These are phyloP conservation scores for Drosophila macrospina DNA, from an alignment of 2,888 invertebrate genomes.

Conservation along the genomic window DNA sequence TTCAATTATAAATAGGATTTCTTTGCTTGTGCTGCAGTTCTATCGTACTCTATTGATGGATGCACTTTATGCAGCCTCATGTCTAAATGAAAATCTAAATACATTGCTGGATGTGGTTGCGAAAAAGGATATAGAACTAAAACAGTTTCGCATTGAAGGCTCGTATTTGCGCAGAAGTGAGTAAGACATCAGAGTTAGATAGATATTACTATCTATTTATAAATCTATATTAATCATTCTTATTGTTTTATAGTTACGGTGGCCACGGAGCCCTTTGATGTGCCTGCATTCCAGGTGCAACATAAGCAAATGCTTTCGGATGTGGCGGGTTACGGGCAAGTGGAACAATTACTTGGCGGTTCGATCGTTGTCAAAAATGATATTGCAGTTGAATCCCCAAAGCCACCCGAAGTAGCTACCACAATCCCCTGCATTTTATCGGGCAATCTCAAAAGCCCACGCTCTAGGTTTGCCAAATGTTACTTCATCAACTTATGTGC, in stretches of 20 bases:
- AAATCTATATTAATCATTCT: not conserved
- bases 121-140: slow-evolving; percentile 82
- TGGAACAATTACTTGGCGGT: not conserved
- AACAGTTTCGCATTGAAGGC: slow-evolving; percentile 81
- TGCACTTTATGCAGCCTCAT: slow-evolving; percentile 55
- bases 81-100: slow-evolving; percentile 58
- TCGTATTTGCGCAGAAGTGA: slow-evolving; percentile 76
- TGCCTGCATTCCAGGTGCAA: slow-evolving; percentile 45
- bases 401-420: not conserved
- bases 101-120: slow-evolving; percentile 64
- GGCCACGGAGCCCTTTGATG: slow-evolving; percentile 69
- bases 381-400: not conserved
- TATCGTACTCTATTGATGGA: slow-evolving; percentile 61
- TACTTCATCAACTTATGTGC: not conserved
- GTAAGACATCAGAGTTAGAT: slow-evolving; percentile 1
- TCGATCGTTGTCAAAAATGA: slow-evolving; percentile 3
- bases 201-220: not conserved
- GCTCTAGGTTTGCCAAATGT: slow-evolving; percentile 25
- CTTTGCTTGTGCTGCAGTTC: slow-evolving; percentile 55
- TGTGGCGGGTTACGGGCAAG: slow-evolving; percentile 20
- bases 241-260: slow-evolving; percentile 67
- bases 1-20: not conserved
- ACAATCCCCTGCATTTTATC: slow-evolving; percentile 11
- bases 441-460: slow-evolving; percentile 12
- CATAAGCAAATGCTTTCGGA: slow-evolving; percentile 40